A percentile compares a stretch with the other conserved stretches of the same genome.
phyloP scores from a whole-genome alignment of 2,797 vertebrate genomes.

The Acrocephalus scirpaceus region DNA sequence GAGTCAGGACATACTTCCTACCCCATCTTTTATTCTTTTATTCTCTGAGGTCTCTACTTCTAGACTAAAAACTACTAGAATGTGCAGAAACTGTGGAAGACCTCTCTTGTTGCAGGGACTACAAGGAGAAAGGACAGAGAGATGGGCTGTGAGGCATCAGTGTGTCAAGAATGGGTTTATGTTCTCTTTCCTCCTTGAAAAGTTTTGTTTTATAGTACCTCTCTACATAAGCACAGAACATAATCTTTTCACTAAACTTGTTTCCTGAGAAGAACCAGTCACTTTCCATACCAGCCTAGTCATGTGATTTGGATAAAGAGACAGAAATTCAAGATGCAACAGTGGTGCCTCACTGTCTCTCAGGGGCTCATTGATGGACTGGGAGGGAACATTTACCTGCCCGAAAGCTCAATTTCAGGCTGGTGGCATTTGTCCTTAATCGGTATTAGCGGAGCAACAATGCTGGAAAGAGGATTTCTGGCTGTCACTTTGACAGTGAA shows the following conservation, averaged over 20 bases:
- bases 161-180: neutral
- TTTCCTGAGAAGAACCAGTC: neutral
- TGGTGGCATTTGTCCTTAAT: neutral
- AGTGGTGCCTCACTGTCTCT: neutral
- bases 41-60: neutral
- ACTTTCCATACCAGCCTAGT: neutral
- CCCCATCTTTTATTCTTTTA: neutral
- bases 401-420: neutral
- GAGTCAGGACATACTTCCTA: neutral
- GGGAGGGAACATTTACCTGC: neutral
- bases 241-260: neutral
- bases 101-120: neutral
- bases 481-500: neutral
- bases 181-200: neutral
- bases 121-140: neutral
- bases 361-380: neutral
- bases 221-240: neutral
- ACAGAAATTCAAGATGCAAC: neutral
- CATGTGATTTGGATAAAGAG: neutral
- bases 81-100: neutral
- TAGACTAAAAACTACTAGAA: neutral
- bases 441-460: neutral
- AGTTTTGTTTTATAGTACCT: neutral
- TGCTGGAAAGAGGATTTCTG: neutral
- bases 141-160: neutral